Conservation (phyloP, 2,113 vertebrate genomes). For the Eurystomus gularis region DNA sequence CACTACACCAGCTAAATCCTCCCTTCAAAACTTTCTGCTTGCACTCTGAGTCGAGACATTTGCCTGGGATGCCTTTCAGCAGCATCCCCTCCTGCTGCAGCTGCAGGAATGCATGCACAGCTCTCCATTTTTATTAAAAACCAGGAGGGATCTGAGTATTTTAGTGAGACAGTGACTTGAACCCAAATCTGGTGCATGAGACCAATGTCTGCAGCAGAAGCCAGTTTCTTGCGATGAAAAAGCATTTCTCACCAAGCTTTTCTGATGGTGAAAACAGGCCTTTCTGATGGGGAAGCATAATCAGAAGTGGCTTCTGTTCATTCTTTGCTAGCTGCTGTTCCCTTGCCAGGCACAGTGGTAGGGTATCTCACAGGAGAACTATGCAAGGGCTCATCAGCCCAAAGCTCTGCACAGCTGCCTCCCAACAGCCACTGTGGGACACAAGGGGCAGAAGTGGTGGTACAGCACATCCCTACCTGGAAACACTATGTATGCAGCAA, state of each 20-base stretch:
- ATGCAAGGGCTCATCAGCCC: neutral
- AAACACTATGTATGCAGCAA: rapidly evolving
- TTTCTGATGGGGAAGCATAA: neutral
- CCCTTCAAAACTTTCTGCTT: neutral
- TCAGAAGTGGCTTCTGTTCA: neutral
- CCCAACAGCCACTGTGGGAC: neutral
- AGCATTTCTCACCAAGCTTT: neutral
- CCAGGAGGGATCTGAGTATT: neutral
- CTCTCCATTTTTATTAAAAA: neutral
- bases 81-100: neutral
- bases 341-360: rapidly evolving
- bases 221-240: neutral
- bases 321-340: neutral
- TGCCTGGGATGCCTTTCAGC: neutral
- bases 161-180: neutral
- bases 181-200: neutral
- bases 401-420: neutral
- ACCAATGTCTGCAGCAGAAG: neutral
- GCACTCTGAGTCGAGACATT: neutral
- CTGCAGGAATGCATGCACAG: rapidly evolving
- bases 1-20: neutral
- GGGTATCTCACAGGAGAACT: neutral
- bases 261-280: neutral
- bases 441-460: neutral
- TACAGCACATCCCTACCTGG: neutral